Conservation (phyloP, 2,888 invertebrate genomes). For the Drosophila phalerata region DNA sequence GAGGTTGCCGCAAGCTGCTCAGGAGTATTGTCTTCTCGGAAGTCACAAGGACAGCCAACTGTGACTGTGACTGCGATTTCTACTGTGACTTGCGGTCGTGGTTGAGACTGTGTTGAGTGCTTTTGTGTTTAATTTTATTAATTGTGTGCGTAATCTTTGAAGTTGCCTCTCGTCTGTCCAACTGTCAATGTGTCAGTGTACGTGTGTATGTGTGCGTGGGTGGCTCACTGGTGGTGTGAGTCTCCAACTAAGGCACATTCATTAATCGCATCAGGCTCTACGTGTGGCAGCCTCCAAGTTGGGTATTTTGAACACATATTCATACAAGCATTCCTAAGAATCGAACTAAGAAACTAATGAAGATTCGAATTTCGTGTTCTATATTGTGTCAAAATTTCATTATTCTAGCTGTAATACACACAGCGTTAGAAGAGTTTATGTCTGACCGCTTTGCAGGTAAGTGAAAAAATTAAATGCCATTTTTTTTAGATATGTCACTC, state of each 20-base stretch:
- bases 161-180: constrained; percentile 40
- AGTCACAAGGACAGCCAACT: constrained; percentile 1
- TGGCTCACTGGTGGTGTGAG: not conserved
- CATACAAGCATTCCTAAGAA: constrained; percentile 13
- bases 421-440: no score
- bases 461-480: no score
- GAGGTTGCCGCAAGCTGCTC: not conserved
- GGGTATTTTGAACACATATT: constrained; percentile 28
- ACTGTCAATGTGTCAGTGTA: constrained; percentile 15
- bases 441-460: no score
- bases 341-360: not conserved
- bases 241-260: constrained; percentile 12
- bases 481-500: no score
- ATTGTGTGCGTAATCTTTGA: constrained; percentile 78
- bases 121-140: constrained; percentile 81
- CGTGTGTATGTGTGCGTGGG: constrained; percentile 1
- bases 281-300: constrained; percentile 47
- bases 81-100: constrained; percentile 13
- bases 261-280: constrained; percentile 55
- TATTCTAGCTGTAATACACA: no score
- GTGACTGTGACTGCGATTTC: constrained; percentile 6
- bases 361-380: no score
- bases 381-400: no score
- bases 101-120: constrained; percentile 60
- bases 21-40: constrained; percentile 3